Base-by-base conservation (phyloP, 1,140 invertebrate species). In the Mizuhopecten yessoensis region DNA sequence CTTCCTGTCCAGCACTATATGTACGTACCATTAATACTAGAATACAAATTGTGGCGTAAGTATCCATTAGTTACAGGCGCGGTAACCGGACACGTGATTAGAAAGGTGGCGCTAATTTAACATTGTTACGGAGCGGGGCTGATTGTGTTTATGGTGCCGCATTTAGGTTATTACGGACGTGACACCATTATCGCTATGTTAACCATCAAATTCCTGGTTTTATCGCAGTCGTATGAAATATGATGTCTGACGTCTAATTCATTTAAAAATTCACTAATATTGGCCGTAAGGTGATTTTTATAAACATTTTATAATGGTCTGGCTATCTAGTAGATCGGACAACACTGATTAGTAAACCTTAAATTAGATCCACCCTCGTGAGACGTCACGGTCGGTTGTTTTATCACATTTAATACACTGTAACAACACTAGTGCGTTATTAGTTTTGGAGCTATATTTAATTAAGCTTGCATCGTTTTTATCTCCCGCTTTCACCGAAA, bases 171-270 rank as follows among this genome's bases (percentile, higher is more conserved):
- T 5, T 13, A n/a, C 23, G 57, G 57, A 75, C 57, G 57, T 75
- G 23, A n/a, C n/a, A 29, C 29, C 9, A 75, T 75, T 75, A n/a
- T n/a, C 57, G 23, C 7, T 1, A 45, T 45, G 42, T 45, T n/a
- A n/a, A 29, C 23, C 29, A n/a, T 75, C 2, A 75, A 75, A 29
- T 75, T 23, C 29, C 57, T 75, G n/a, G 1, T 17, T n/a, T 57
- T 75, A n/a, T 75, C 57, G 57, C n/a, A 7, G 57, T 49, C 57
- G 45, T n/a, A 29, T 75, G 57, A 75, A 75, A n/a, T n/a, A n/a
- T 75, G 0, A 75, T 75, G 57, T 75, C 23, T 75, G 57, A 75
- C 57, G 57, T 75, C 17, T 45, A 20, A 45, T 9, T 45, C 42
- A 17, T 45, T 45, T 45, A 13, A 45, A 45, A 7, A 20, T 45